Percentiles rank a stretch among this genome's conserved stretches.
Evolutionary conservation across 2,113 vertebrate species (phyloP).

Genomic region (Nycticebus coucang): DNA sequence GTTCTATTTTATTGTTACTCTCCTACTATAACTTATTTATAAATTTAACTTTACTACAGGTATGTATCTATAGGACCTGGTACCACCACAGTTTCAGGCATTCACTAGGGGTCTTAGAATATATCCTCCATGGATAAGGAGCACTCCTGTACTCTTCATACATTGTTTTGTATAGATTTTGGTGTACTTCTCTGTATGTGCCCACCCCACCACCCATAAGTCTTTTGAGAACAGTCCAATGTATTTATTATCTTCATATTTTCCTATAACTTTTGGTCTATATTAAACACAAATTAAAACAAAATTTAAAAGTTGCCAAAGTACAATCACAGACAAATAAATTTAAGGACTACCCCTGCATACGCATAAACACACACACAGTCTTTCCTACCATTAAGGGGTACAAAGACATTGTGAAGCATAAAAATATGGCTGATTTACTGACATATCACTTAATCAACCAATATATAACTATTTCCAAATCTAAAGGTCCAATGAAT

Average conservation of each 20-base stretch:
- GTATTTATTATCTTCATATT: background rate
- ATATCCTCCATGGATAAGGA: background rate
- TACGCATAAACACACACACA: background rate
- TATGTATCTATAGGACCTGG: background rate
- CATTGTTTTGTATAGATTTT: background rate
- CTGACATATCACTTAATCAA: background rate
- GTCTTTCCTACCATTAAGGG: background rate
- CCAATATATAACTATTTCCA: background rate
- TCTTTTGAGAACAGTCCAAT: background rate
- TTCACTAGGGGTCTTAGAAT: background rate
- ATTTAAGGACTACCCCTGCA: background rate
- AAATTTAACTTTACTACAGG: background rate
- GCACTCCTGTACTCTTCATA: background rate
- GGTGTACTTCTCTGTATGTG: background rate
- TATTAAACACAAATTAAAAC: conserved; percentile 46
- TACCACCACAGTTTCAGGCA: background rate
- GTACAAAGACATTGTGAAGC: background rate
- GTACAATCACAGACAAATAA: background rate
- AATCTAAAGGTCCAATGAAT: background rate
- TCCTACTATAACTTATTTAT: background rate
- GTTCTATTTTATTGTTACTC: background rate
- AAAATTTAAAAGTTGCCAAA: conserved; percentile 38
- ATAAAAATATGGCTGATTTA: background rate
- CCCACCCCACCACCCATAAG: background rate
- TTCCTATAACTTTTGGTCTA: background rate